Evolutionary conservation across 2,888 invertebrate species (phyloP).

Genomic region (Chrysomela aeneicollis): DNA sequence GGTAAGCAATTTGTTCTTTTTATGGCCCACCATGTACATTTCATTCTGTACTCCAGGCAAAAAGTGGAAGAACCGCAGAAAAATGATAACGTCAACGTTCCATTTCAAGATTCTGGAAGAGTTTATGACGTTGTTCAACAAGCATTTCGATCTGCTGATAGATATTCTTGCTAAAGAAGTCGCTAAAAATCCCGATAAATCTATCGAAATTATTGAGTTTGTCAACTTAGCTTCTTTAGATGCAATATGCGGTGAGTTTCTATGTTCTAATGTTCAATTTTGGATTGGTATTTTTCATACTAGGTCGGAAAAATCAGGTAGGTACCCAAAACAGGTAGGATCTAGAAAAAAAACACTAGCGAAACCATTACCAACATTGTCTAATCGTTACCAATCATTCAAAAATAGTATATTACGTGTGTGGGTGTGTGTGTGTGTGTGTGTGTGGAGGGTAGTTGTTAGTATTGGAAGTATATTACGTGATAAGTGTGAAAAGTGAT

Average conservation of each 20-base stretch:
- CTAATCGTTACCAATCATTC: no score
- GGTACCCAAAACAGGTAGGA: no score
- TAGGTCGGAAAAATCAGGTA: no score
- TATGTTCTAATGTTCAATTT: no score
- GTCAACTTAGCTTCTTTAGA: conserved; percentile 48
- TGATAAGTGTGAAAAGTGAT: no score
- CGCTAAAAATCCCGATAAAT: conserved; percentile 32
- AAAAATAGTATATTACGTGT: no score
- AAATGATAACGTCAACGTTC: conserved; percentile 52
- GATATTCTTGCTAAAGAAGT: conserved; percentile 43
- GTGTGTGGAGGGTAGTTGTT: no score
- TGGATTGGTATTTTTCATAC: no score
- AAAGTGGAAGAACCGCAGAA: conserved; percentile 51
- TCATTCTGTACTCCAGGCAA: conserved; percentile 36
- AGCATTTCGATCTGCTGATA: conserved; percentile 46
- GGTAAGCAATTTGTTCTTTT: conserved; percentile 39
- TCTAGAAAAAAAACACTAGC: no score
- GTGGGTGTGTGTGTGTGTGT: no score
- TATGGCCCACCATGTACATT: background rate
- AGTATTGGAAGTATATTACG: no score
- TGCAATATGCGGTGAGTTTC: conserved; percentile 49
- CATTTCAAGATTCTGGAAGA: conserved; percentile 51
- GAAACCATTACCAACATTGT: no score
- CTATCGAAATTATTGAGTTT: conserved; percentile 43
- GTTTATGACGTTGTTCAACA: conserved; percentile 48